Percentiles rank a stretch among this genome's conserved stretches.
These are phyloP conservation scores for Osmerus mordax DNA, from an alignment of 2,113 vertebrate species.

Conservation along the genomic window DNA sequence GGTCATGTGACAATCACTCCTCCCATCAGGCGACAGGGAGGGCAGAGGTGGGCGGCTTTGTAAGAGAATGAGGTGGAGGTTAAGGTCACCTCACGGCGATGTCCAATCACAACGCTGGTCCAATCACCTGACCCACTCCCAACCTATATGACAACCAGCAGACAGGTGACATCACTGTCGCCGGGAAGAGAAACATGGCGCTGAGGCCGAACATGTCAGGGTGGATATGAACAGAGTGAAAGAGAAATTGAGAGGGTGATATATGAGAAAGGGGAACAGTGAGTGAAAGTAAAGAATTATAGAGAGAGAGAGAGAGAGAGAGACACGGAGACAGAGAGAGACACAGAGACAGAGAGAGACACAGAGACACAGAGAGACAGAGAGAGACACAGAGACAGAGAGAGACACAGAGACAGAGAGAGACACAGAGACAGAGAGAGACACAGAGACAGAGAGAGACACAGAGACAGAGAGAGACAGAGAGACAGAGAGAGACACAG, in stretches of 20 bases:
- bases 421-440: neutral
- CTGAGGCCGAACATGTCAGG: neutral
- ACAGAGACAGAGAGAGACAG: neutral
- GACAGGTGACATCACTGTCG: too few species aligned
- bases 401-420: neutral
- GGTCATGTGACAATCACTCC: slow-evolving; percentile 5
- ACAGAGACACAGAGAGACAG: too few species aligned
- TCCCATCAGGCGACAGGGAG: slow-evolving; percentile 1
- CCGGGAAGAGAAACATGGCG: neutral
- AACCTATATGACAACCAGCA: too few species aligned
- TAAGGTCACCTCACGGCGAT: neutral
- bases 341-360: neutral
- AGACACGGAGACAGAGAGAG: neutral
- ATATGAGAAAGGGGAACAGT: too few species aligned
- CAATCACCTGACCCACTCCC: too few species aligned
- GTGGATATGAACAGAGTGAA: neutral
- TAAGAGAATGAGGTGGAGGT: neutral
- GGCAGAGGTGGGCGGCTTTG: neutral
- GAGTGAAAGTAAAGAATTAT: neutral
- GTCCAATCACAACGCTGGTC: neutral
- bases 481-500: neutral
- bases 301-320: neutral
- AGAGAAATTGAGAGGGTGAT: neutral
- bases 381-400: neutral
- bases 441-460: neutral